These are phyloP conservation scores for Gephyroberyx darwinii DNA, from an alignment of 2,797 vertebrate species.

Conservation along the genomic window DNA sequence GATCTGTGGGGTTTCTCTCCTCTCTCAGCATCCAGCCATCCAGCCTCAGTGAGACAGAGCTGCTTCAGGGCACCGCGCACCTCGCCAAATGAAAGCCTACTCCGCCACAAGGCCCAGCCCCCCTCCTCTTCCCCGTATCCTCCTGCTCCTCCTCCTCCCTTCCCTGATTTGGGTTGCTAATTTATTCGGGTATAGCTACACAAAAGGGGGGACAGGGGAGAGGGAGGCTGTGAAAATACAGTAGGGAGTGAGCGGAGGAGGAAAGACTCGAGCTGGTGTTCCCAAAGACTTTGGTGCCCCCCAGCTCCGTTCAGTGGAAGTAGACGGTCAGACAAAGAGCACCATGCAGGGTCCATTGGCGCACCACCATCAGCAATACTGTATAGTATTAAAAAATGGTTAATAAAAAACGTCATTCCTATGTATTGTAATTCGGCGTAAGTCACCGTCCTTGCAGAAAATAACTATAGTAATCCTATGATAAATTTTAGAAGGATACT, in stretches of 20 bases:
- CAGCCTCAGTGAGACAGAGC: slow-evolving; percentile 47
- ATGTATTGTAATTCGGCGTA: too few species aligned
- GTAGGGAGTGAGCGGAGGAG: slow-evolving; percentile 39
- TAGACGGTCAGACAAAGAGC: slow-evolving; percentile 78
- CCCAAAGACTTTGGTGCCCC: slow-evolving; percentile 83
- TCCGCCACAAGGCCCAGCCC: slow-evolving; percentile 76
- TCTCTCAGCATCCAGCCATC: slow-evolving; percentile 78
- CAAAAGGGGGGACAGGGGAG: slow-evolving; percentile 70
- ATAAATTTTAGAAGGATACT: background rate
- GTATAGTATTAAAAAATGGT: slow-evolving; percentile 1
- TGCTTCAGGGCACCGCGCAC: slow-evolving; percentile 70
- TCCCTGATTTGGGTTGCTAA: slow-evolving; percentile 73
- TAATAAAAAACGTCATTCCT: slow-evolving; percentile 13
- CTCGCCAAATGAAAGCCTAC: slow-evolving; percentile 79
- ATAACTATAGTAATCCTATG: too few species aligned
- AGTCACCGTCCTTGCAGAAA: too few species aligned
- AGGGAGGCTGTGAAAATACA: slow-evolving; percentile 49
- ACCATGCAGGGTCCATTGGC: background rate
- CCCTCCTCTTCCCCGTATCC: slow-evolving; percentile 41
- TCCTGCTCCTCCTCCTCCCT: slow-evolving; percentile 40
- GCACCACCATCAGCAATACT: slow-evolving; percentile 31
- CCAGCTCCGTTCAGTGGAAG: slow-evolving; percentile 81
- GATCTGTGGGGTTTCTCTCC: slow-evolving; percentile 29
- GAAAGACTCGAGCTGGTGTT: slow-evolving; percentile 54
- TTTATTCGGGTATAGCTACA: slow-evolving; percentile 81